Evolutionary conservation across 2,797 vertebrate genomes (phyloP), one percentile per base, ranked within the genome.

Genomic region (Rachycentron canadum): DNA sequence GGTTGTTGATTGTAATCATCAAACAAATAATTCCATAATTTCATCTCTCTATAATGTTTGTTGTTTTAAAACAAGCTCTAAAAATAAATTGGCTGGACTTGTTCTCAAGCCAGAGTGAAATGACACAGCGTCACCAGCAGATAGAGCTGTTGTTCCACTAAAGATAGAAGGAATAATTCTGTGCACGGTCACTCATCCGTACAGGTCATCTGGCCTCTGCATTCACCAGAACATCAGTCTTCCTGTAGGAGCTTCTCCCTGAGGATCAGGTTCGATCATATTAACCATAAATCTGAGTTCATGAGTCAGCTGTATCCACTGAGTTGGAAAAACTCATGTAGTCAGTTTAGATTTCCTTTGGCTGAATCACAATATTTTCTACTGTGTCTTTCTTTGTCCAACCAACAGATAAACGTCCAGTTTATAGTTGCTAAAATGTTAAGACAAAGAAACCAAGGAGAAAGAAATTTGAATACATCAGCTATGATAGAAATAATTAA

Each of bases 101-200:
- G 16, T 49, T 49, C 5, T 13, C 11, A 0, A 50, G n/a, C 28
- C 40, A 69, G 40, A 34, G 17, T 26, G 4, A 21, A 45, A 58
- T 58, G 21, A 34, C 13, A 43, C 9, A 17, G 12, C 34, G 14
- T 26, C 5, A 26, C 68, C 68, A 60, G 56, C 68, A 70, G 68
- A 26, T 49, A 2, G 68, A 70, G 68, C 68, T 59, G 56, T 60
- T 38, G 68, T 10, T 60, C 43, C 41, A 49, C 32, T 38, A n/a
- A 26, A 59, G 56, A 59, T 23, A 4, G 7, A 2, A 11, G 38
- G 26, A 41, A 11, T 30, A n/a, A 10, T 19, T n/a, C 21, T 43
- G 21, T 53, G 25, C 49, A 25, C 19, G 23, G 17, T 26, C 11
- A 7, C 25, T 52, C 23, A 26, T 14, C 12, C 25, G 26, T 21